Conservation (phyloP, 2,797 vertebrate genomes). For the Helostoma temminkii region DNA sequence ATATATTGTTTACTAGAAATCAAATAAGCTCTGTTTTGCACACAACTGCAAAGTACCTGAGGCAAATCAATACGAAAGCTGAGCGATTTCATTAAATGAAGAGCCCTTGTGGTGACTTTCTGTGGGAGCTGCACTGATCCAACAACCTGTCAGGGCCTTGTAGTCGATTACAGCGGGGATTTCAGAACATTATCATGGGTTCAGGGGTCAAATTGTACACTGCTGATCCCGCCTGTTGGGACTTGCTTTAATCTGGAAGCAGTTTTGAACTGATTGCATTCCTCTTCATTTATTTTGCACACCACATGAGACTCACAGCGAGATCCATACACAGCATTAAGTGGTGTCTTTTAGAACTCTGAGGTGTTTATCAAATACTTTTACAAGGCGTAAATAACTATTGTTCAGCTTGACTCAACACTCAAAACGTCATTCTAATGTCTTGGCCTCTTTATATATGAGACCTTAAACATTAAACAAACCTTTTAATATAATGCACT, state of each 20-base stretch:
- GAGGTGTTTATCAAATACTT: constrained; percentile 39
- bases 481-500: too few relatives aligned
- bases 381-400: constrained; percentile 7
- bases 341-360: constrained; percentile 22
- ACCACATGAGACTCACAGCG: constrained; percentile 34
- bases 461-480: too few relatives aligned
- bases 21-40: constrained; percentile 71
- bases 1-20: constrained; percentile 65
- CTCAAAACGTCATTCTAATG: neutral
- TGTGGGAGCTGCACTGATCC: constrained; percentile 64
- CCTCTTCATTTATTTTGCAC: constrained; percentile 67
- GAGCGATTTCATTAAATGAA: constrained; percentile 81
- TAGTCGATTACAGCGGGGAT: constrained; percentile 72
- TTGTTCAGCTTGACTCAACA: constrained; percentile 1
- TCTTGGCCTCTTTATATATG: too few relatives aligned
- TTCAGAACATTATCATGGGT: constrained; percentile 75
- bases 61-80: constrained; percentile 80
- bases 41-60: constrained; percentile 75
- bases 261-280: constrained; percentile 70
- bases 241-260: constrained; percentile 67
- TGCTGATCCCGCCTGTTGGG: constrained; percentile 62
- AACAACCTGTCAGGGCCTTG: constrained; percentile 70
- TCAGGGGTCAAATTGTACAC: constrained; percentile 72
- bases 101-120: constrained; percentile 75
- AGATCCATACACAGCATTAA: constrained; percentile 21